Percentiles rank a stretch among this genome's conserved stretches.
phyloP scores from a whole-genome alignment of 2,113 vertebrate species.

The Mixornis gularis region DNA sequence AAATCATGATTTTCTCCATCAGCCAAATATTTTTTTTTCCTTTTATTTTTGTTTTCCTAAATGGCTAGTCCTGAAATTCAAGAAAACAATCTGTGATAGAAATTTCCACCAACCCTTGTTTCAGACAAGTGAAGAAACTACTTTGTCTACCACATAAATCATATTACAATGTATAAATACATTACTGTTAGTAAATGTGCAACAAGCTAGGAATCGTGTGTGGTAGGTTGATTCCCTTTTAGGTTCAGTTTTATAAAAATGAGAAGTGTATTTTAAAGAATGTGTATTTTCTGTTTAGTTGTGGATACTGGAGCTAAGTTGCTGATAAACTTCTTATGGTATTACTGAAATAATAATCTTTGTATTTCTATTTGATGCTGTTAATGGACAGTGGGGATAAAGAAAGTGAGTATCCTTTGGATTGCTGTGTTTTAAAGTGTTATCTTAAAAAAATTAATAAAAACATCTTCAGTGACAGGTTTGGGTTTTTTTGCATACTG shows the following conservation, averaged over 20 bases:
- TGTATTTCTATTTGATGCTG: neutral
- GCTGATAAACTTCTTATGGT: neutral
- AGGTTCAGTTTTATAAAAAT: neutral
- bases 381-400: neutral
- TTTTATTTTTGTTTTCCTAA: constrained; percentile 48
- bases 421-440: neutral
- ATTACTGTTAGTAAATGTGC: neutral
- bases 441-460: neutral
- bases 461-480: neutral
- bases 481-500: neutral
- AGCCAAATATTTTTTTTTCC: constrained; percentile 13
- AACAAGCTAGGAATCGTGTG: neutral
- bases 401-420: neutral
- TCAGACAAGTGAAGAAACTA: neutral
- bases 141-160: neutral
- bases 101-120: neutral
- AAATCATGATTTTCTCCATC: constrained; percentile 16
- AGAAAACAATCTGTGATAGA: constrained; percentile 4
- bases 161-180: neutral
- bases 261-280: neutral
- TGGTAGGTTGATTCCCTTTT: neutral
- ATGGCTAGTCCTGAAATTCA: constrained; percentile 45
- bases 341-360: neutral
- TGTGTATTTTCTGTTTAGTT: neutral
- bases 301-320: neutral